Base-by-base conservation (phyloP, 1,140 invertebrate genomes). In the Muscidifurax raptorellus region DNA sequence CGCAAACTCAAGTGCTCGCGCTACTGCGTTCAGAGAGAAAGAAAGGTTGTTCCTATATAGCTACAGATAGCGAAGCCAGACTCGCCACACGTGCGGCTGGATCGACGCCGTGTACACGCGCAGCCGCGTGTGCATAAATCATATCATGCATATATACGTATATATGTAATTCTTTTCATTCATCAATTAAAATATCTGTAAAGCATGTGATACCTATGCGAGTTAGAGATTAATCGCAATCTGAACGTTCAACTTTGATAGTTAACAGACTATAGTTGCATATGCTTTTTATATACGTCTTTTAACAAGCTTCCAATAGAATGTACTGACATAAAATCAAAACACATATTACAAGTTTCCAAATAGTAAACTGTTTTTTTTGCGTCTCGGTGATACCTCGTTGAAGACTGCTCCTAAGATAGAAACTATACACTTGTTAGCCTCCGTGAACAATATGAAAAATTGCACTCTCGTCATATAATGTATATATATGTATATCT, bases 171-270 rank as follows among this genome's bases (percentile, higher is more conserved):
- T 59, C 25, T 22, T 52, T 83, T 69, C 6, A 83, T 72, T 83
- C 82, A 44, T 71, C 59, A 9, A 83, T 78, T 76, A 77, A 76
- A 30, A 77, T 69, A 82, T 81, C 67, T 72, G 5, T 82, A 25
- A 67, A 52, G 72, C 30, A 30, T 28, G 40, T 27, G 59, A 72
- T 81, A 32, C 30, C 40, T 79, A 71, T 67, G 27, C 64, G 22
- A 25, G 64, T 27, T 67, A 10, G 15, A 6, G 40, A 40, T 40
- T 40, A 40, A 10, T 10, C 40, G 40, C 40, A 12, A 52, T 52
- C 47, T 12, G 47, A 52, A 52, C 47, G 47, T 52, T 52, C 47
- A 12, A 52, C 3, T 52, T 52, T 52, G 47, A 52, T 52, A 52
- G 47, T 52, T 52, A 52, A 52, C 47, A 52, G 15, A 22, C 47